phyloP scores from a whole-genome alignment of 2,113 vertebrate genomes.

The Vimba vimba region DNA sequence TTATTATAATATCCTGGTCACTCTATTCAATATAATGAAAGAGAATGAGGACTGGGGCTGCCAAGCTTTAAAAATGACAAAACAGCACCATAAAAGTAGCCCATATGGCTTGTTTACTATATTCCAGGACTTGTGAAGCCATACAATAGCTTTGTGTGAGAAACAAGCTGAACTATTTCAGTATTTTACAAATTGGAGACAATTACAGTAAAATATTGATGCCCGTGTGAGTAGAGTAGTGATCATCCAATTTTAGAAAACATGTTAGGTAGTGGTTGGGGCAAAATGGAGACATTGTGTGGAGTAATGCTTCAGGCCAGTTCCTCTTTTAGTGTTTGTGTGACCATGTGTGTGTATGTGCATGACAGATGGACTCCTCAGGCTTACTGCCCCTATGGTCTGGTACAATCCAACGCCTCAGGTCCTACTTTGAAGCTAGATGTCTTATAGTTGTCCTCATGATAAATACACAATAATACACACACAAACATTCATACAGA shows the following conservation, averaged over 20 bases:
- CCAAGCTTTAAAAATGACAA: not conserved
- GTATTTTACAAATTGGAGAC: not conserved
- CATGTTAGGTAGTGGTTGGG: not conserved
- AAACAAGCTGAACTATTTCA: not conserved
- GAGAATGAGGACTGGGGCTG: not conserved
- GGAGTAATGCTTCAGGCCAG: constrained; percentile 12
- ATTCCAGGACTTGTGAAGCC: not conserved
- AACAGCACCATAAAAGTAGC: no score
- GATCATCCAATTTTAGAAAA: constrained; percentile 16
- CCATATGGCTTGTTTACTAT: not conserved
- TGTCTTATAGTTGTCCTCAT: constrained; percentile 18
- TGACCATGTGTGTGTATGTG: constrained; percentile 27
- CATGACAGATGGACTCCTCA: constrained; percentile 44
- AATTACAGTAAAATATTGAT: constrained; percentile 7
- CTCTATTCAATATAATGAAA: not conserved
- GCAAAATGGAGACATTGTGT: constrained; percentile 14
- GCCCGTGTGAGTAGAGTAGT: not conserved
- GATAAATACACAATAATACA: not conserved
- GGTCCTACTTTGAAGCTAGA: constrained; percentile 31
- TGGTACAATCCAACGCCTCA: constrained; percentile 30
- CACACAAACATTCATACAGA: constrained; percentile 6
- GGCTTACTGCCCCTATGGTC: constrained; percentile 27
- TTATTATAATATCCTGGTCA: no score
- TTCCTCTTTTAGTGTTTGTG: not conserved
- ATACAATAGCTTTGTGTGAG: not conserved